Conservation (phyloP, 2,797 vertebrate genomes). For the Fundulus diaphanus region DNA sequence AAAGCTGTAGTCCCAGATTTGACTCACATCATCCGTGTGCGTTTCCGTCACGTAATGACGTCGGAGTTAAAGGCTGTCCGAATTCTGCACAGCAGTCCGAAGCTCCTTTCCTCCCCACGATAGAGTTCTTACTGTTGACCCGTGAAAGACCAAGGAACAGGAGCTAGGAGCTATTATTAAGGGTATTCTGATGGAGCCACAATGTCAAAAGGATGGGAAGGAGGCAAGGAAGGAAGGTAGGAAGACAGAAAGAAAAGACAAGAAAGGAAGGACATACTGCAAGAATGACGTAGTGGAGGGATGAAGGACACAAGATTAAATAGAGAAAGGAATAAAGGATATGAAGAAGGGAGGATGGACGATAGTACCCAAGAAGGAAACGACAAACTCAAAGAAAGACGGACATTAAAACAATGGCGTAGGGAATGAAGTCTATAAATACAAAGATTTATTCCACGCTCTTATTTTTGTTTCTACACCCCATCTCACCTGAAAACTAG, state of each 20-base stretch:
- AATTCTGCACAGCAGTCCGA: too few species aligned
- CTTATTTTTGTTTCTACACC: background rate
- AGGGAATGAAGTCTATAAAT: background rate
- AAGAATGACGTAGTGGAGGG: background rate
- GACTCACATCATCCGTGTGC: too few species aligned
- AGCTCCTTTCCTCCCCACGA: too few species aligned
- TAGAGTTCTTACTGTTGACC: too few species aligned
- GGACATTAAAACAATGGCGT: background rate
- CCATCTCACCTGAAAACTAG: background rate
- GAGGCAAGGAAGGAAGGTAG: background rate
- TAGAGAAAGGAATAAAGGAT: background rate
- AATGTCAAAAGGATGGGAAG: too few species aligned
- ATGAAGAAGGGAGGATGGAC: background rate
- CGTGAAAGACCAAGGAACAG: too few species aligned
- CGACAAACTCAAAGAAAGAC: background rate
- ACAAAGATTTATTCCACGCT: background rate
- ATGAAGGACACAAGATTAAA: background rate
- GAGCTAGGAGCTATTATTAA: too few species aligned
- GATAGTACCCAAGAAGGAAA: background rate
- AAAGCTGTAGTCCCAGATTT: too few species aligned
- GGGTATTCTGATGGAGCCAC: too few species aligned
- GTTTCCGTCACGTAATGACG: too few species aligned
- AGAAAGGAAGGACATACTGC: too few species aligned
- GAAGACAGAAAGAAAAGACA: background rate
- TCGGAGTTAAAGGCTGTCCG: too few species aligned